Percentiles rank a stretch among this genome's conserved stretches.
phyloP scores from a whole-genome alignment of 2,113 vertebrate genomes.

The Brienomyrus longianalis region DNA sequence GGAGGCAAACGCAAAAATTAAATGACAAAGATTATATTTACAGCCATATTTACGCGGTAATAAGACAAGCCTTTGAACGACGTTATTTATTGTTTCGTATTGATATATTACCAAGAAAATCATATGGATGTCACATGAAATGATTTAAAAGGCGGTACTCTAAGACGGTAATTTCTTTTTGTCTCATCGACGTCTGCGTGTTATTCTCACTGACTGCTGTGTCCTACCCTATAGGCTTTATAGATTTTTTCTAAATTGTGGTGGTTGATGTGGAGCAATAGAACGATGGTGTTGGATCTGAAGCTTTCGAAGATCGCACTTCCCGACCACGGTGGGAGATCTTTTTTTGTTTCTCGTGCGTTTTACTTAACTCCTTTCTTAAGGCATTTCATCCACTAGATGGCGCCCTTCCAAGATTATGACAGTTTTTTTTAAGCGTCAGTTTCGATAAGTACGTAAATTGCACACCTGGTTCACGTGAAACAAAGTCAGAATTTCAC shows the following conservation, averaged over 20 bases:
- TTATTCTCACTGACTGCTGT: not conserved
- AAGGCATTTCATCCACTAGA: constrained; percentile 10
- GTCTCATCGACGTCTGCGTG: not conserved
- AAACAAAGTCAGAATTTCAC: not conserved
- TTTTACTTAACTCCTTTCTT: not conserved
- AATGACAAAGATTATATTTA: not conserved
- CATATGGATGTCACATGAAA: not conserved
- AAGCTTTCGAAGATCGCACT: not conserved
- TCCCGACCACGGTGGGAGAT: not conserved
- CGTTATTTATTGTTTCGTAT: not conserved
- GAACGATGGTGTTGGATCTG: not conserved
- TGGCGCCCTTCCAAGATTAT: not conserved
- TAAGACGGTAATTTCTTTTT: not conserved
- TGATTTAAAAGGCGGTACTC: not conserved
- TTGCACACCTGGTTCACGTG: not conserved
- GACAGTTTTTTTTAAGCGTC: not conserved
- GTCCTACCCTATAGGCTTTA: not conserved
- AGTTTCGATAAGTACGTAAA: not conserved
- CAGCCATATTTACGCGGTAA: not conserved
- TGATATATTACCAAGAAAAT: not conserved
- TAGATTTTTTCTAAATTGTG: not conserved
- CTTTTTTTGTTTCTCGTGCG: not conserved
- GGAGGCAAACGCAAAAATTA: not conserved
- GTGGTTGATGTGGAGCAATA: not conserved
- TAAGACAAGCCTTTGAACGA: not conserved